phyloP scores from a whole-genome alignment of 2,797 vertebrate genomes.

The Carapus acus region DNA sequence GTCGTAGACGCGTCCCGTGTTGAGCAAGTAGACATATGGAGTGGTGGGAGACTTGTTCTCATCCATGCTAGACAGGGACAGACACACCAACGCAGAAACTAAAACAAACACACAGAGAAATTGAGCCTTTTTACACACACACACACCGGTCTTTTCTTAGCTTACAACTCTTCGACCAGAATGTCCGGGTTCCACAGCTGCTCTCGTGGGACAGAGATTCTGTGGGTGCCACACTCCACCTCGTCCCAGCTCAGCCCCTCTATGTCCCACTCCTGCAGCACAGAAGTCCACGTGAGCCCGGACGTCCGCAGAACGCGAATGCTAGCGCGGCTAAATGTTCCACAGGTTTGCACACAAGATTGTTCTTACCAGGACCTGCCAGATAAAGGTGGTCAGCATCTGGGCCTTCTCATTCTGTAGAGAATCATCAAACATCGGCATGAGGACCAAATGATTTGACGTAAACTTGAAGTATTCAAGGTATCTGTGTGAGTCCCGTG shows the following conservation, averaged over 20 bases:
- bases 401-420: slow-evolving; percentile 46
- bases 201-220: slow-evolving; percentile 47
- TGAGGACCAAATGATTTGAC: too few relatives aligned
- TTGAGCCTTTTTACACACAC: too few relatives aligned
- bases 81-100: background rate
- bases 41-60: slow-evolving; percentile 50
- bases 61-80: slow-evolving; percentile 54
- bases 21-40: slow-evolving; percentile 61
- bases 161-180: slow-evolving; percentile 44
- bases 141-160: background rate
- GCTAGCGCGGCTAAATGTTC: too few relatives aligned
- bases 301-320: background rate
- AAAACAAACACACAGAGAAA: too few relatives aligned
- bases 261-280: slow-evolving; percentile 53
- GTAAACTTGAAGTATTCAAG: too few relatives aligned
- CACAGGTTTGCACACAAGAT: too few relatives aligned
- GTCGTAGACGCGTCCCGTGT: slow-evolving; percentile 58
- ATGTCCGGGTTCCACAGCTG: slow-evolving; percentile 57
- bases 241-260: slow-evolving; percentile 55
- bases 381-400: slow-evolving; percentile 31
- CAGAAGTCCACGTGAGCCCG: background rate
- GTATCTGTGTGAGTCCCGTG: too few relatives aligned
- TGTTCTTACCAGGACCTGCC: slow-evolving; percentile 44
- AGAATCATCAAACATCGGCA: too few relatives aligned
- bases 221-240: slow-evolving; percentile 45